Conservation (phyloP, 2,888 invertebrate genomes). For the Eledona agricola region DNA sequence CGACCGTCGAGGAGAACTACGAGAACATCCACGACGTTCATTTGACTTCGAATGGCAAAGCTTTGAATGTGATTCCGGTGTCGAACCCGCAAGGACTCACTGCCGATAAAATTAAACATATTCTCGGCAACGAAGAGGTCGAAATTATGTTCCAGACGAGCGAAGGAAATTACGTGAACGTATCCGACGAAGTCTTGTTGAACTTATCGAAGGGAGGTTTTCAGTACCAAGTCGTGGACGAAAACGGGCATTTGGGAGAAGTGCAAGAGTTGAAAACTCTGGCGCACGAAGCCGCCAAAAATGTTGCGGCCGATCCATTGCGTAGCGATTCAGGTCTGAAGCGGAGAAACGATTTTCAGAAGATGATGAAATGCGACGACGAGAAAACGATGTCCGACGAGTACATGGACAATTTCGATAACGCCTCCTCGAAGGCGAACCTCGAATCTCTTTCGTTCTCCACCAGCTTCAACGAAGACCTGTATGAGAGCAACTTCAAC, state of each 20-base stretch:
- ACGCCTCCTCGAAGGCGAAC: constrained; percentile 6
- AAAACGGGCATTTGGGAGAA: constrained; percentile 58
- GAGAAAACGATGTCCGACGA: constrained; percentile 15
- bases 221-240: constrained; percentile 59
- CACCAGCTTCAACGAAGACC: constrained; percentile 21
- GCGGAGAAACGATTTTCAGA: too few relatives aligned
- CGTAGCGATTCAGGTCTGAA: constrained; percentile 2
- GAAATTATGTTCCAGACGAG: constrained; percentile 72
- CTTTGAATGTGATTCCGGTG: constrained; percentile 17
- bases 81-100: constrained; percentile 42
- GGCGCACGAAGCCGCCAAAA: neutral
- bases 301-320: neutral
- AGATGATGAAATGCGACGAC: constrained; percentile 8
- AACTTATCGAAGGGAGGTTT: constrained; percentile 56
- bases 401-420: constrained; percentile 14
- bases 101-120: constrained; percentile 56
- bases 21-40: constrained; percentile 46
- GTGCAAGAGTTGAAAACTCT: constrained; percentile 53
- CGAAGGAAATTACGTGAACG: constrained; percentile 71
- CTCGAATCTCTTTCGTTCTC: constrained; percentile 8
- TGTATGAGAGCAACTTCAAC: constrained; percentile 25
- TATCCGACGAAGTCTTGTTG: constrained; percentile 70
- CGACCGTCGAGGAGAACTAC: constrained; percentile 49
- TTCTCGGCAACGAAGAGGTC: constrained; percentile 59
- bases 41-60: constrained; percentile 6